Percentiles rank a stretch among this genome's conserved stretches.
Evolutionary conservation across 2,113 vertebrate genomes (phyloP).

Genomic region (Rhea pennata): DNA sequence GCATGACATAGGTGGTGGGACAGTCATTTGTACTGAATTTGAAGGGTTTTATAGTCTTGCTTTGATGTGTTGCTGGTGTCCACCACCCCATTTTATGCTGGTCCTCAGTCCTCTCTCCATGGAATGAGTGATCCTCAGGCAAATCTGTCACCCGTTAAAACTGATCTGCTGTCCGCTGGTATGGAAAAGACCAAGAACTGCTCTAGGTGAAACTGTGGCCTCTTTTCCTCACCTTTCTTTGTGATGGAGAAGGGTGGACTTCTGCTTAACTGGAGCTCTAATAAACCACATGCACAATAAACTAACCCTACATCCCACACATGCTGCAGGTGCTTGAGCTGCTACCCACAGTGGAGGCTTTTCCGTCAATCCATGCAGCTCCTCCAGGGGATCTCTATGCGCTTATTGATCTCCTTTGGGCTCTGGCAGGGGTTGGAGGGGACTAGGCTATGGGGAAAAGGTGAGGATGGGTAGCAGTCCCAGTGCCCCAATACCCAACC

Average conservation of each 20-base stretch:
- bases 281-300: conserved; percentile 2
- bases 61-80: not conserved
- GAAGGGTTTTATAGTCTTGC: not conserved
- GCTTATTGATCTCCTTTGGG: not conserved
- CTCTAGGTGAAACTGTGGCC: not conserved
- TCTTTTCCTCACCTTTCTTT: not conserved
- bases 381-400: not conserved
- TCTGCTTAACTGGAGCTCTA: conserved; percentile 20
- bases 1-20: not conserved
- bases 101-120: not conserved
- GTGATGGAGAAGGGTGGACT: not conserved
- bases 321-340: not conserved
- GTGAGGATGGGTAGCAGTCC: too few relatives aligned
- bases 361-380: not conserved
- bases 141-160: not conserved
- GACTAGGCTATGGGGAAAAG: not conserved
- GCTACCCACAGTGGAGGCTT: not conserved
- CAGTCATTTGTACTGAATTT: not conserved
- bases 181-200: not conserved
- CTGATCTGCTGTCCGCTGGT: rapidly evolving
- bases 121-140: rapidly evolving
- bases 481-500: not conserved
- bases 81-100: not conserved
- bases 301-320: not conserved
- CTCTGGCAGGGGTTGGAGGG: not conserved